A percentile compares a stretch with the other conserved stretches of the same genome.
phyloP scores from a whole-genome alignment of 2,888 invertebrate species.

The Polydrusus pterygomalis region DNA sequence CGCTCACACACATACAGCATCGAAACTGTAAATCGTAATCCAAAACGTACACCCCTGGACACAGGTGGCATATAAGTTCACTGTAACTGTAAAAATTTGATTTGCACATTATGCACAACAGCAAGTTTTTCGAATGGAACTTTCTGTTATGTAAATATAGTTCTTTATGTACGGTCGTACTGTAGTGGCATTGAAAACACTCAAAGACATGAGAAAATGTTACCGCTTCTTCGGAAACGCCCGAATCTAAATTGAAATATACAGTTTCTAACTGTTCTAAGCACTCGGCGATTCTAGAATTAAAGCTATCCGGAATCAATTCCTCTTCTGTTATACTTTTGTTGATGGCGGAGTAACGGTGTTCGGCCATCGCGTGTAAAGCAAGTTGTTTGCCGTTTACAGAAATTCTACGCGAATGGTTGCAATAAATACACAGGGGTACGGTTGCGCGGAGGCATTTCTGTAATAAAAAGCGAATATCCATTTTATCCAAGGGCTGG shows the following conservation, averaged over 20 bases:
- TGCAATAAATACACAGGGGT: constrained; percentile 86
- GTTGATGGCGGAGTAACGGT: constrained; percentile 86
- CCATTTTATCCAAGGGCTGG: constrained; percentile 84
- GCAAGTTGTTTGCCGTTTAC: constrained; percentile 88
- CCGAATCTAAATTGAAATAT: constrained; percentile 84
- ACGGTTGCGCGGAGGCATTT: constrained; percentile 83
- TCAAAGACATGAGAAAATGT: constrained; percentile 84
- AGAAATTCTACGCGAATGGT: constrained; percentile 89
- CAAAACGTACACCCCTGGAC: constrained; percentile 83
- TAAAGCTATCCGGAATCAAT: constrained; percentile 82
- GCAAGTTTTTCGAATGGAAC: constrained; percentile 88
- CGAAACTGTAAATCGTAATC: constrained; percentile 83
- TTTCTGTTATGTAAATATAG: constrained; percentile 90
- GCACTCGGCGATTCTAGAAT: constrained; percentile 78
- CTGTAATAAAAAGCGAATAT: constrained; percentile 81
- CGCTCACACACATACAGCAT: constrained; percentile 87
- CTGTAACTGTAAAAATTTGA: constrained; percentile 91
- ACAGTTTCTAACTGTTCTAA: constrained; percentile 78
- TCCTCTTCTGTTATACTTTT: constrained; percentile 87
- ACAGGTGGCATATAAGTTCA: constrained; percentile 90
- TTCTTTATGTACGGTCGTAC: constrained; percentile 87
- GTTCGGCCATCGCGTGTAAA: constrained; percentile 86
- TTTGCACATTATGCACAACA: constrained; percentile 91
- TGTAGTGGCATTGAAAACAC: constrained; percentile 90
- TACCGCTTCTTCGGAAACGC: constrained; percentile 75